Conservation (phyloP, 2,113 vertebrate species). For the Toxotes jaculatrix region DNA sequence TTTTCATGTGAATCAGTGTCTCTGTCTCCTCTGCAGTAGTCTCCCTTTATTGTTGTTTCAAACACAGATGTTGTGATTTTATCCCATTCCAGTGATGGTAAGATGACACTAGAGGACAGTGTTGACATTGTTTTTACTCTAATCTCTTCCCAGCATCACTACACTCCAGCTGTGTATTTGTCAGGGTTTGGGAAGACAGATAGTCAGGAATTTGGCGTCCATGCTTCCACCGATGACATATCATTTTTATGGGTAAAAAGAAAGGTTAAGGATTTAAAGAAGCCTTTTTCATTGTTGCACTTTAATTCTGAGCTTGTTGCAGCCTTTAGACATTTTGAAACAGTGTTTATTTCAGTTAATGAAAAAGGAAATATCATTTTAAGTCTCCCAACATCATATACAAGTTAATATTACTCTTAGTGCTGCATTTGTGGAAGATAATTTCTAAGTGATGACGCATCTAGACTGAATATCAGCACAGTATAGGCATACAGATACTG, state of each 20-base stretch:
- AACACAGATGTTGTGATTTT: background rate
- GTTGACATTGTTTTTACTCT: constrained; percentile 21
- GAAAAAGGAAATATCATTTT: background rate
- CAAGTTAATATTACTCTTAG: background rate
- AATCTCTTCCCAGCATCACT: background rate
- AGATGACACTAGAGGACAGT: constrained; percentile 74
- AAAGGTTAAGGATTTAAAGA: background rate
- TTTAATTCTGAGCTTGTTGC: too few relatives aligned
- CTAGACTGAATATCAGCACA: background rate
- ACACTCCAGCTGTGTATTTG: background rate
- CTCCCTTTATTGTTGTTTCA: background rate
- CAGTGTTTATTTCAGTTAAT: background rate
- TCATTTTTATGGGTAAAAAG: background rate
- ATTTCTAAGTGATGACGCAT: background rate
- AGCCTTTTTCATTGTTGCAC: background rate
- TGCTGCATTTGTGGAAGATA: background rate
- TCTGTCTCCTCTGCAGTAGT: background rate
- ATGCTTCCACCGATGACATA: background rate
- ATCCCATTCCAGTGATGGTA: constrained; percentile 4
- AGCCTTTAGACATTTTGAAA: background rate
- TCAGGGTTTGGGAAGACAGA: background rate
- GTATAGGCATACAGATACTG: background rate
- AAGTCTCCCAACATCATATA: background rate
- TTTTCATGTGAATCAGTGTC: background rate
- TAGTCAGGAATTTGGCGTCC: background rate